Base-by-base conservation (phyloP, 1,140 invertebrate genomes). In the Papilio aristodemus region DNA sequence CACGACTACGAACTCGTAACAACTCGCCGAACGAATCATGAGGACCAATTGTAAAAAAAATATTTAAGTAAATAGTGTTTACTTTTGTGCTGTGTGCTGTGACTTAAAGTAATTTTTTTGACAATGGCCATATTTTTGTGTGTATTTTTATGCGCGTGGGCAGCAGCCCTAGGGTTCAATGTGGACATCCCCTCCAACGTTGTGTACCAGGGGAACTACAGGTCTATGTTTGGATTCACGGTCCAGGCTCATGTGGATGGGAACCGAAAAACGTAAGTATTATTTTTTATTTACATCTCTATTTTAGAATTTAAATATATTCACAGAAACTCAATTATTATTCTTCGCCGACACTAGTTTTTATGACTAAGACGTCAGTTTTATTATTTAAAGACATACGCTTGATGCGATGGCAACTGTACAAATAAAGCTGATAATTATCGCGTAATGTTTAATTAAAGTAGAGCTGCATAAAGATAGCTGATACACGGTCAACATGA, bases 181-280 rank as follows among this genome's bases (percentile, higher is more conserved):
- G 87, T 91, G 78, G 87, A 91, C 79, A 87, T 91, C 75, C 87
- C 87, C 7, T 91, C 89, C 32, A 87, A 87, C 81, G 87, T 91
- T 38, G 82, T 91, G 71, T 89, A 89, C 71, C 87, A 78, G 68
- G 87, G 87, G 70, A 87, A 84, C 70, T 78, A 78, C 69, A 78
- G 87, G 27, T 91, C 89, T 62, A 91, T 91, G 89, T 91, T 91
- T 73, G 89, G 89, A 80, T 89, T 90, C 77, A 87, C 89, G 4
- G 89, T 91, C 25, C 89, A 91, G 73, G 79, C 85, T 6, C 89
- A 91, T 67, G 80, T 89, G 37, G 84, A 89, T 39, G 83, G 84
- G 5, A 82, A 85, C 64, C 69, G 81, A 66, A 89, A 89, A 81
- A 91, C 87, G 89, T 91, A 78, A 89, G 89, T 90, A 72, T 17